Conservation (phyloP, 1,140 invertebrate species). For the Drosophila sechellia region DNA sequence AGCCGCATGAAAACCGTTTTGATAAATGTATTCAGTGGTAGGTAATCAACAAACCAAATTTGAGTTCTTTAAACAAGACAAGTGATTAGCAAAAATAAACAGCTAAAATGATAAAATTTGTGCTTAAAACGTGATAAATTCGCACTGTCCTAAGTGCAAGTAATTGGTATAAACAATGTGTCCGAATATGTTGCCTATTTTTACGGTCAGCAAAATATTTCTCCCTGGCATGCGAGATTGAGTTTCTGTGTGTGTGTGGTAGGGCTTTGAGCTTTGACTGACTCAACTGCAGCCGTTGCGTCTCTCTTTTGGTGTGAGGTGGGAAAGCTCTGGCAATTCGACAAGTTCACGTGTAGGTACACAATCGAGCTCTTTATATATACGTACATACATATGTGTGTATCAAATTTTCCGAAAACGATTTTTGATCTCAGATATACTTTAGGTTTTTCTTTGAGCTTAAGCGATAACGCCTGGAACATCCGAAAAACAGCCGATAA, state of each 20-base stretch:
- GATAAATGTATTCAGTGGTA: too few relatives aligned
- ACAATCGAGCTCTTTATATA: constrained; percentile 47
- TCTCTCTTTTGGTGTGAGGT: constrained; percentile 29
- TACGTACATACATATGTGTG: not conserved
- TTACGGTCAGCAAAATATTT: constrained; percentile 11
- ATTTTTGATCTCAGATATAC: not conserved
- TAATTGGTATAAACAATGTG: not conserved
- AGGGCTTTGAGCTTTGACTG: constrained; percentile 47
- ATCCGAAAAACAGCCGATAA: constrained; percentile 3
- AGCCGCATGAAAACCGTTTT: too few relatives aligned
- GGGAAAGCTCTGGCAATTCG: constrained; percentile 55
- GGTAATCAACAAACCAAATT: too few relatives aligned
- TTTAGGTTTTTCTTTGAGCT: constrained; percentile 6
- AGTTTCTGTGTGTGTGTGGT: not conserved
- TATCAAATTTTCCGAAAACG: not conserved
- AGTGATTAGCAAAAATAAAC: too few relatives aligned
- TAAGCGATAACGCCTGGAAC: constrained; percentile 12
- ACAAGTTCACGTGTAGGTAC: constrained; percentile 72
- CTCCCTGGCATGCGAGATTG: not conserved
- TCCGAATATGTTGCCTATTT: constrained; percentile 13
- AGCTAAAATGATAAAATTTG: too few relatives aligned
- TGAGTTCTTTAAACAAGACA: too few relatives aligned
- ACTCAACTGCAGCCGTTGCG: constrained; percentile 34
- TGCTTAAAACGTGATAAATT: too few relatives aligned
- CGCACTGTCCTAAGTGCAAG: not conserved